Evolutionary conservation across 2,797 vertebrate genomes (phyloP), one percentile per base, ranked within the genome.

Genomic region (Synaphobranchus kaupii): DNA sequence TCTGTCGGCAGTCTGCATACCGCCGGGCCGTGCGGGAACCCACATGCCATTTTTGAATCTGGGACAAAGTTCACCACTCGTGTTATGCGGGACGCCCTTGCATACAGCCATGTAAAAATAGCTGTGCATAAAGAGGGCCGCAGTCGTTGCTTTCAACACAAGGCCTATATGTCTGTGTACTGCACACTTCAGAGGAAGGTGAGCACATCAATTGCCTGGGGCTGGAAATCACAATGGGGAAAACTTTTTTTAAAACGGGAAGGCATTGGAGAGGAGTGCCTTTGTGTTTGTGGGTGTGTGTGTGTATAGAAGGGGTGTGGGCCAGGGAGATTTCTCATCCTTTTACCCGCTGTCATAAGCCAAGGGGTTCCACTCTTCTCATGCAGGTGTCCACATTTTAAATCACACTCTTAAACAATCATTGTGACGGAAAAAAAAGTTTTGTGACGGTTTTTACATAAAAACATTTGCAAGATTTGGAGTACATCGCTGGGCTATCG

Each of bases 1-100:
- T n/a, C 44, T 50, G 28, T 50, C n/a, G 73, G 56, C 85, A 28
- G 52, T 63, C 54, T 50, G 3, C 44, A 44, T 28, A 66, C 78
- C n/a, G 39, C 56, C 48, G n/a, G 47, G 31, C 86, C 34, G 15
- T 39, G 80, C 58, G 66, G 86, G 25, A 17, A 48, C 44, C 86
- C 25, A 22, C 28, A 68, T 80, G 82, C 80, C n/a, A 12, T 58
- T 66, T n/a, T 87, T n/a, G 28, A 86, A 87, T 83, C 44, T 87
- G n/a, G 86, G 86, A n/a, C 80, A 87, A 52, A 83, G 80, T 58
- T 83, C 58, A 39, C 9, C 60, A 8, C 60, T 52, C 47, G 47
- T 63, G 31, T 34, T 87, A 10, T 83, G n/a, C 47, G 78, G 78
- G 78, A 34, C n/a, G 15, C 20, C 47, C 58, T 80, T 52, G 25